Evolutionary conservation across 2,113 vertebrate genomes (phyloP), one percentile per base, ranked within the genome.

Genomic region (Hemiprocne comata): DNA sequence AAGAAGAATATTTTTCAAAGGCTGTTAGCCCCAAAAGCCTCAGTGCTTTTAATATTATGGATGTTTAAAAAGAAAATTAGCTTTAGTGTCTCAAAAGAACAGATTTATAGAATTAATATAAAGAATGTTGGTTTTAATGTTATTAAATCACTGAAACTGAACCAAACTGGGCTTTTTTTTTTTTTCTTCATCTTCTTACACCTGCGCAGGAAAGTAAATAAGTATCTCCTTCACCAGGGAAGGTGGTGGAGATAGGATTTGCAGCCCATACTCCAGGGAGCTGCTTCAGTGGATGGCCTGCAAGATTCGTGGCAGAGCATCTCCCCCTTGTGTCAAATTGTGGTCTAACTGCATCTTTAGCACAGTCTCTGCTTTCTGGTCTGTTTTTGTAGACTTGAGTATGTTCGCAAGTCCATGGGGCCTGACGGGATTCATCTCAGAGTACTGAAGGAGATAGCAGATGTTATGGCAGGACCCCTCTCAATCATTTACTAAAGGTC

Each of bases 101-200:
- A 48, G 51, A 85, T 57, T 38, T 89, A 61, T 82, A 73, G 31
- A 72, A 57, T 29, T 13, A 86, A 20, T 42, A 51, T n/a, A 42
- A 64, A 46, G 36, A 77, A 40, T 40, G 24, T 54, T 75, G 34
- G 28, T 0, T 75, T 88, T 54, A 67, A 54, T 65, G 66, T 72
- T 73, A 79, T 55, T 96, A 90, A 96, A 92, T 84, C 18, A 15
- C 34, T 84, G 51, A 83, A 89, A 53, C 13, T 10, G 81, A 80
- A 86, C 10, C 13, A 21, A 84, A 74, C 57, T 18, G 10, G 24
- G 26, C 17, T 23, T 16, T 28, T 51, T n/a, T 18, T 23, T 60
- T 81, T 60, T 82, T 42, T n/a, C 36, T 25, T 50, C 14, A 11
- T 25, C 25, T 50, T 8, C 38, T 80, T 65, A 51, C 14, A 36